Evolutionary conservation across 1,140 invertebrate species (phyloP).

Genomic region (Pomacea maculata): DNA sequence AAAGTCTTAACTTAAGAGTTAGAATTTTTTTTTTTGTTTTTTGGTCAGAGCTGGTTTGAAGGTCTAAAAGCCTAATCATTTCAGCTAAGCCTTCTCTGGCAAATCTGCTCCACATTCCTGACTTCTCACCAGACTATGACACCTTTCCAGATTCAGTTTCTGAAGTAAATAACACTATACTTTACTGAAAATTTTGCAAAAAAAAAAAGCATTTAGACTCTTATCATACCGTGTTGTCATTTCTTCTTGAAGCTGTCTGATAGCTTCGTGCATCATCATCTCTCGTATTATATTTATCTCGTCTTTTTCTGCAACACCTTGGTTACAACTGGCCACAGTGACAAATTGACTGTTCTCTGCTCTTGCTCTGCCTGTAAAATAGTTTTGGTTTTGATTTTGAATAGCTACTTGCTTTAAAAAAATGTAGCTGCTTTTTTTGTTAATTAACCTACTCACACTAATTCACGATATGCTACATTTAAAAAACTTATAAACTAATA

Average conservation of each 20-base stretch:
- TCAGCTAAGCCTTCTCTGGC: background rate
- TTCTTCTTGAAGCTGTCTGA: slow-evolving; percentile 30
- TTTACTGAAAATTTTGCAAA: background rate
- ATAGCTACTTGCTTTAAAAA: too few relatives aligned
- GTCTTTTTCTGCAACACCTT: slow-evolving; percentile 44
- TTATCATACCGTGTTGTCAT: slow-evolving; percentile 5
- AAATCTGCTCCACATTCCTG: background rate
- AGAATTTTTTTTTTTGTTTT: background rate
- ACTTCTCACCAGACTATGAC: background rate
- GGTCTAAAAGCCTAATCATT: background rate
- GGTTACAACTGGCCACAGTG: slow-evolving; percentile 36
- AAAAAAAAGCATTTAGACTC: background rate
- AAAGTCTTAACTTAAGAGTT: background rate
- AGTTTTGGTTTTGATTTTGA: too few relatives aligned
- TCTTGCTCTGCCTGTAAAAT: slow-evolving; percentile 45
- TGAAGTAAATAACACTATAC: too few relatives aligned
- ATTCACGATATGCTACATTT: too few relatives aligned
- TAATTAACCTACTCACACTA: too few relatives aligned
- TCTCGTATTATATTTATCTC: slow-evolving; percentile 51
- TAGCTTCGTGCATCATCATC: slow-evolving; percentile 50
- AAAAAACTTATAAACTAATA: too few relatives aligned
- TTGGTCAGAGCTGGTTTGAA: background rate
- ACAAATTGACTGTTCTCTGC: slow-evolving; percentile 43
- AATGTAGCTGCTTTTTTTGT: too few relatives aligned
- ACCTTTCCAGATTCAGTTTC: too few relatives aligned